Percentiles rank a stretch among this genome's conserved stretches.
These are phyloP conservation scores for Hydriomena furcata DNA, from an alignment of 2,888 invertebrate species.

Conservation along the genomic window DNA sequence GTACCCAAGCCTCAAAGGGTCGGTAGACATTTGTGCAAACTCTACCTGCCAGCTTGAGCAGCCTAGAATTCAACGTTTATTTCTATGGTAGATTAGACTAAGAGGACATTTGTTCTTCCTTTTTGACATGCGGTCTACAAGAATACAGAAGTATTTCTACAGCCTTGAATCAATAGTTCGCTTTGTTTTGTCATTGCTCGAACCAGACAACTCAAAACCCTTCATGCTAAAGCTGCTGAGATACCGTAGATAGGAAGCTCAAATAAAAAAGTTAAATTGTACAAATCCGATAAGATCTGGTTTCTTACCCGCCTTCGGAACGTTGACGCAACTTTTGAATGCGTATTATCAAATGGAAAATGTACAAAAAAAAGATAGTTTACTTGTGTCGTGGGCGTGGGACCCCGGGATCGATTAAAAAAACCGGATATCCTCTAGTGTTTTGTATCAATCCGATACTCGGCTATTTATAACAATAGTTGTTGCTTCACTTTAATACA, in stretches of 20 bases:
- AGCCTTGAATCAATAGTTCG: too few species aligned
- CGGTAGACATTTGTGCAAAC: slow-evolving; percentile 46
- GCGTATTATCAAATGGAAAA: slow-evolving; percentile 44
- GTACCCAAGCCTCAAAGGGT: slow-evolving; percentile 18
- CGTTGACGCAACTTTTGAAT: slow-evolving; percentile 53
- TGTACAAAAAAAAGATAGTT: slow-evolving; percentile 40
- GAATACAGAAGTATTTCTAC: too few species aligned
- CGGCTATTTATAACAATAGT: slow-evolving; percentile 45
- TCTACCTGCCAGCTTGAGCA: too few species aligned
- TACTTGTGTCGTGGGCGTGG: slow-evolving; percentile 63
- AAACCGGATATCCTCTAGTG: slow-evolving; percentile 71
- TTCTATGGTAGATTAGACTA: too few species aligned
- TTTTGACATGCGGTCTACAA: too few species aligned
- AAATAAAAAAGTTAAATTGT: slow-evolving; percentile 42
- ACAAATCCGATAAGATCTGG: slow-evolving; percentile 55
- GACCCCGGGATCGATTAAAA: slow-evolving; percentile 55
- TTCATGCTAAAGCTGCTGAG: too few species aligned
- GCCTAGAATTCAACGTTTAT: too few species aligned
- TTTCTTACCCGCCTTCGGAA: slow-evolving; percentile 48
- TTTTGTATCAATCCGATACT: slow-evolving; percentile 59
- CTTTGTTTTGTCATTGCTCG: too few species aligned
- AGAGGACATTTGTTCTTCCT: too few species aligned
- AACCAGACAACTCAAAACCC: too few species aligned
- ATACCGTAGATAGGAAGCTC: slow-evolving; percentile 44
- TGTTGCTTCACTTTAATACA: slow-evolving; percentile 35